phyloP scores from a whole-genome alignment of 2,888 invertebrate genomes.

The Anthophora plumipes region DNA sequence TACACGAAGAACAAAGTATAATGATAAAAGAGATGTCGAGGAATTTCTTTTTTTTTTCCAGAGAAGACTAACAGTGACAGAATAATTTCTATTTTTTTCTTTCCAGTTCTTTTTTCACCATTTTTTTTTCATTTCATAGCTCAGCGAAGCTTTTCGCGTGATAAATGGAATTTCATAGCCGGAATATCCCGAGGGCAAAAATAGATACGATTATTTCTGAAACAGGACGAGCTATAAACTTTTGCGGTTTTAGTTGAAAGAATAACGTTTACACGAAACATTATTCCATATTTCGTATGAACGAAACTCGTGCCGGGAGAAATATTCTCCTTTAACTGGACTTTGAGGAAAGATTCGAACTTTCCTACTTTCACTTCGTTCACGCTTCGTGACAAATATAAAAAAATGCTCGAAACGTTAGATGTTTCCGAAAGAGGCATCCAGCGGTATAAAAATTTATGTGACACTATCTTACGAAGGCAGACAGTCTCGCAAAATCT shows the following conservation, averaged over 20 bases:
- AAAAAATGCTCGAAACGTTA: slow-evolving; percentile 1
- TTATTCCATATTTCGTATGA: slow-evolving; percentile 1
- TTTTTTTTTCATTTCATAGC: background rate
- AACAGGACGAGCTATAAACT: background rate
- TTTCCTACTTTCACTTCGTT: background rate
- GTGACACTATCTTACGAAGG: background rate
- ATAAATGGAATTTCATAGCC: background rate
- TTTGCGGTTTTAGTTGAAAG: background rate
- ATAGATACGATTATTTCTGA: slow-evolving; percentile 12
- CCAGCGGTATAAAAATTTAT: background rate
- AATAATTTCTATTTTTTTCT: too few species aligned
- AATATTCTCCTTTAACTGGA: background rate
- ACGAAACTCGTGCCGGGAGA: background rate
- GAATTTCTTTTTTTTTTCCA: too few species aligned
- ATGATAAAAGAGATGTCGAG: background rate
- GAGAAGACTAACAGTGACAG: background rate
- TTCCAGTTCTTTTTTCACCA: too few species aligned
- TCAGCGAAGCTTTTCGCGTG: background rate
- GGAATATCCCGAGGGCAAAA: background rate
- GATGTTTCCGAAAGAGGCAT: background rate
- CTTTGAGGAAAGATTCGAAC: background rate
- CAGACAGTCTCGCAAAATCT: background rate
- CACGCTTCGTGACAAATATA: background rate
- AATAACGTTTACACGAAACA: background rate
- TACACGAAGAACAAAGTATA: too few species aligned